Evolutionary conservation across 2,888 invertebrate species (phyloP).

Genomic region (Lasius platythorax): DNA sequence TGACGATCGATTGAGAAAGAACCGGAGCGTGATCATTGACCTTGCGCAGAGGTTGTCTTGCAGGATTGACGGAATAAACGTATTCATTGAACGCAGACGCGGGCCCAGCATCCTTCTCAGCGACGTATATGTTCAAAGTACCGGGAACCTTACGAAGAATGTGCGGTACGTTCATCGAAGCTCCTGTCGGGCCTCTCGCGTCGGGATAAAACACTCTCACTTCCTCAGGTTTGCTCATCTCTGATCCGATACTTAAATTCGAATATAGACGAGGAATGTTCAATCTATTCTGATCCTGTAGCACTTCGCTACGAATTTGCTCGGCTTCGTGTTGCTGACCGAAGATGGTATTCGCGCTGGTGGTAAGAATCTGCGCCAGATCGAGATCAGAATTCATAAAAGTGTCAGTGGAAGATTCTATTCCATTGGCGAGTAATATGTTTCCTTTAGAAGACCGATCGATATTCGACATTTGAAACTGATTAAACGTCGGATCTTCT

Average conservation of each 20-base stretch:
- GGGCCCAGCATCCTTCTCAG: neutral
- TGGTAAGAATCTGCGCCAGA: constrained; percentile 2
- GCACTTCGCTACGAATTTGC: neutral
- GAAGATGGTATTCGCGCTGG: constrained; percentile 2
- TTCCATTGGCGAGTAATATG: neutral
- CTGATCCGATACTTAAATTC: constrained; percentile 9
- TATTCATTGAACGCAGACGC: neutral
- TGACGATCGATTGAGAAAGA: constrained; percentile 15
- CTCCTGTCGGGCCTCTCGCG: neutral
- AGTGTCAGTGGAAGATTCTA: constrained; percentile 13
- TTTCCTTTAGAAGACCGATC: constrained; percentile 12
- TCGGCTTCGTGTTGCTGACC: neutral
- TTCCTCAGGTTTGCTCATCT: constrained; percentile 1
- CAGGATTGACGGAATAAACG: neutral
- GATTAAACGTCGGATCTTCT: constrained; percentile 13
- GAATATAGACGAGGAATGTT: neutral
- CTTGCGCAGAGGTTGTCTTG: constrained; percentile 10
- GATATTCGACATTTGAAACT: constrained; percentile 21
- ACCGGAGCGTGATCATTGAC: neutral
- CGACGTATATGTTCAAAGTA: constrained; percentile 23
- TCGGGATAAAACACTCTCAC: constrained; percentile 19
- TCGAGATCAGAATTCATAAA: neutral
- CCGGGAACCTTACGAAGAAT: constrained; percentile 34
- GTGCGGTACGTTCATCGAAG: constrained; percentile 17
- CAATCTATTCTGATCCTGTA: neutral